Evolutionary conservation across 2,797 vertebrate species (phyloP).

Genomic region (Momotus momota): DNA sequence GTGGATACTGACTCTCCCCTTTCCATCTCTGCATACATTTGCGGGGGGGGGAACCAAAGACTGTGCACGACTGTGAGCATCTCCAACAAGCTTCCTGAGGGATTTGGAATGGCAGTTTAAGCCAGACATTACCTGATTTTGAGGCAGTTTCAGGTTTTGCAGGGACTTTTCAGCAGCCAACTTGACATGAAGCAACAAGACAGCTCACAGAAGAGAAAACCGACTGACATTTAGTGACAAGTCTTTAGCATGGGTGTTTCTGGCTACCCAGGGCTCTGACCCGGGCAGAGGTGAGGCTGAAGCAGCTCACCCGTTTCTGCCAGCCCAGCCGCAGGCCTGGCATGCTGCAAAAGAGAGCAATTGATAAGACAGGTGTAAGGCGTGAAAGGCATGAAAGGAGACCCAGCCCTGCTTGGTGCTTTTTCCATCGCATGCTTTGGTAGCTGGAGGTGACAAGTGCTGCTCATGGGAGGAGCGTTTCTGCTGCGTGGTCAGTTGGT

Average conservation of each 20-base stretch:
- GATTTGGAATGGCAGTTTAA: not conserved
- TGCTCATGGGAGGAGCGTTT: accelerated
- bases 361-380: not conserved
- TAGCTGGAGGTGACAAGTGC: not conserved
- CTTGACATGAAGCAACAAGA: not conserved
- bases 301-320: not conserved
- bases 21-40: not conserved
- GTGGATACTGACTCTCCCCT: not conserved
- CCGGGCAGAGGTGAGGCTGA: not conserved
- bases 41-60: not conserved
- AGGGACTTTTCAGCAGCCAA: not conserved
- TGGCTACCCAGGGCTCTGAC: not conserved
- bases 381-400: not conserved
- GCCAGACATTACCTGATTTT: not conserved
- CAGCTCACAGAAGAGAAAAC: constrained; percentile 11
- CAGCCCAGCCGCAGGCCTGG: not conserved
- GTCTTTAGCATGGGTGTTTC: not conserved
- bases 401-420: not conserved
- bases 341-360: not conserved
- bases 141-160: not conserved
- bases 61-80: not conserved
- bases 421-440: not conserved
- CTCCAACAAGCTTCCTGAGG: not conserved
- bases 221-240: constrained; percentile 45
- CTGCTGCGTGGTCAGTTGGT: accelerated